Conservation (phyloP, 2,113 vertebrate species). For the Pygoscelis adeliae region DNA sequence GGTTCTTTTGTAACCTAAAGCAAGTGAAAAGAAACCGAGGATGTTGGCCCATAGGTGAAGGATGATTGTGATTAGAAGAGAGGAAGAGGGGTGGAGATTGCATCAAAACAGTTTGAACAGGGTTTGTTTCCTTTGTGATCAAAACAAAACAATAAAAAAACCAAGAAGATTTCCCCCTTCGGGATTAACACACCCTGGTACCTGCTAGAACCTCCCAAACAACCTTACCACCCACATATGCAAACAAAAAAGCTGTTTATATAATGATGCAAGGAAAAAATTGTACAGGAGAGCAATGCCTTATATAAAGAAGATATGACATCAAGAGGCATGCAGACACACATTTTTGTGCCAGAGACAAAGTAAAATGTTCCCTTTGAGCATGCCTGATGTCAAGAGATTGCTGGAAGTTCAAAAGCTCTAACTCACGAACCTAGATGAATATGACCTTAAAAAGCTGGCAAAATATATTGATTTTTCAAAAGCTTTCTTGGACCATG, state of each 20-base stretch:
- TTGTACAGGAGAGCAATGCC: background rate
- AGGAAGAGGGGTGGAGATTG: background rate
- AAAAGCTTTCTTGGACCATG: background rate
- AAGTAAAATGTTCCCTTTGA: background rate
- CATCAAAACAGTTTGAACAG: background rate
- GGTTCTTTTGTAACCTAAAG: background rate
- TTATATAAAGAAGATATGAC: background rate
- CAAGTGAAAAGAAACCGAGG: background rate
- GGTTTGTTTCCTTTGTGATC: background rate
- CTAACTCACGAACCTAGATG: background rate
- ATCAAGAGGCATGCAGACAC: background rate
- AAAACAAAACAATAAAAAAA: background rate
- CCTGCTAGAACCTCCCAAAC: background rate
- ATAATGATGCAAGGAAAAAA: background rate
- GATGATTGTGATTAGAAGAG: background rate
- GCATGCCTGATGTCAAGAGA: background rate
- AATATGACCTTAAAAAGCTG: background rate
- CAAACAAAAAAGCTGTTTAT: background rate
- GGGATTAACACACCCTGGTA: background rate
- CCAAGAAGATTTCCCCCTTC: background rate
- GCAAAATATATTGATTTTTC: background rate
- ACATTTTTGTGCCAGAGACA: background rate
- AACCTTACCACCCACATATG: background rate
- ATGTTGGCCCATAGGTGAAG: background rate
- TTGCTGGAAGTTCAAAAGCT: background rate